Base-by-base conservation (phyloP, 2,113 vertebrate species). In the Peromyscus polionotus region DNA sequence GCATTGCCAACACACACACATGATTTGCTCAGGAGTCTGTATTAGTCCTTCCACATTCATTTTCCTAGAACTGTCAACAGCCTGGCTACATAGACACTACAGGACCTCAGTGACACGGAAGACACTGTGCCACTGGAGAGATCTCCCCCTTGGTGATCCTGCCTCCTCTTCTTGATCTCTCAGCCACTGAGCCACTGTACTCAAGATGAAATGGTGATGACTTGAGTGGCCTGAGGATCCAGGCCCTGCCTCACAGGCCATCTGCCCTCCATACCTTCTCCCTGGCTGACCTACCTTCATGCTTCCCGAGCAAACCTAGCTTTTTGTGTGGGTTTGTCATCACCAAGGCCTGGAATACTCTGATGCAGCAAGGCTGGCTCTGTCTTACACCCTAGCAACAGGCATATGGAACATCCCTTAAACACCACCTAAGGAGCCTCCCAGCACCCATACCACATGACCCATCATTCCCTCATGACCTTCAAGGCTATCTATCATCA, bases 161-260 rank as follows among this genome's bases (percentile, higher is more conserved):
- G 42, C 4, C 36, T 72, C 84, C 20, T 42, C 57, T 19, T 63
- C 72, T 39, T 22, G 12, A 28, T 20, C 28, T n/a, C 54, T 45
- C 42, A 63, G 57, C 39, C 6, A 0, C 17, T 31, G 72, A 33
- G 31, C 9, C 7, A 0, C 3, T 28, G 33, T 3, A 19, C 42
- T 86, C 51, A 36, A 61, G 42, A 54, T 12, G 13, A 39, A 85
- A 22, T 51, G 19, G 79, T n/a, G 48, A 31, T 3, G 19, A 13
- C 1, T 0, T 31, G 20, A 36, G 6, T 36, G 13, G 45, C 54
- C 59, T 54, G 8, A 16, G 59, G 39, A 4, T 11, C 59, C 9
- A 28, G 61, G 0, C 4, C 10, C 42, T 42, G 28, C 36, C 36
- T 13, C 57, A 3, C 17, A n/a, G 22, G 28, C 22, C 42, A 48